Evolutionary conservation across 2,113 vertebrate species (phyloP).

Genomic region (Anoura caudifer): DNA sequence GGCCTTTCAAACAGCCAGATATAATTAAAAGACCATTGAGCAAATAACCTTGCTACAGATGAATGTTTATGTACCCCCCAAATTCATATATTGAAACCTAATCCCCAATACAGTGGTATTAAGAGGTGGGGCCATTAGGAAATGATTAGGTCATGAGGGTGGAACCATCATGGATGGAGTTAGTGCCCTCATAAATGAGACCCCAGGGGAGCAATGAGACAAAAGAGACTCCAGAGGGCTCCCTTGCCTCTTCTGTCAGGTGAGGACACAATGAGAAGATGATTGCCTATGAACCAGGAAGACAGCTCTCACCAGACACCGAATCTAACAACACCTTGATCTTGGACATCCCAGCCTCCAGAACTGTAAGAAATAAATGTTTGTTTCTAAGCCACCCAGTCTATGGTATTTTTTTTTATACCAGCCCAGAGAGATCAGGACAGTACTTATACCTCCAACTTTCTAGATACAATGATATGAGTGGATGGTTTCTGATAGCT

Average conservation of each 20-base stretch:
- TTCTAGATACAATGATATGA: neutral
- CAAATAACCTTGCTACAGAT: neutral
- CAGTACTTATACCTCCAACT: neutral
- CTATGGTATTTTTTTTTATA: neutral
- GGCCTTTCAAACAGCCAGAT: neutral
- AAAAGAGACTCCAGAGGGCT: neutral
- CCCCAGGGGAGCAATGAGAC: neutral
- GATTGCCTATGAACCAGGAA: neutral
- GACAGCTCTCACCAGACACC: neutral
- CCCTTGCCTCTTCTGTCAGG: neutral
- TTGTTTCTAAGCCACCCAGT: neutral
- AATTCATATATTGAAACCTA: neutral
- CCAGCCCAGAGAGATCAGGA: neutral
- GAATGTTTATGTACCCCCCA: neutral
- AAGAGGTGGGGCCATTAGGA: neutral
- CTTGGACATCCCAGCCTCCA: neutral
- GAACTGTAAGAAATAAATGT: neutral
- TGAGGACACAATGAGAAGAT: neutral
- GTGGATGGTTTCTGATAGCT: neutral
- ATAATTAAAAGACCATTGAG: neutral
- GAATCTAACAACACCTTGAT: neutral
- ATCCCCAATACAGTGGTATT: neutral
- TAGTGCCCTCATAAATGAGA: neutral
- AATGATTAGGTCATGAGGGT: neutral
- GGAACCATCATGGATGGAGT: neutral